Base-by-base conservation (phyloP, 2,797 vertebrate species). In the Tragopan temminckii region DNA sequence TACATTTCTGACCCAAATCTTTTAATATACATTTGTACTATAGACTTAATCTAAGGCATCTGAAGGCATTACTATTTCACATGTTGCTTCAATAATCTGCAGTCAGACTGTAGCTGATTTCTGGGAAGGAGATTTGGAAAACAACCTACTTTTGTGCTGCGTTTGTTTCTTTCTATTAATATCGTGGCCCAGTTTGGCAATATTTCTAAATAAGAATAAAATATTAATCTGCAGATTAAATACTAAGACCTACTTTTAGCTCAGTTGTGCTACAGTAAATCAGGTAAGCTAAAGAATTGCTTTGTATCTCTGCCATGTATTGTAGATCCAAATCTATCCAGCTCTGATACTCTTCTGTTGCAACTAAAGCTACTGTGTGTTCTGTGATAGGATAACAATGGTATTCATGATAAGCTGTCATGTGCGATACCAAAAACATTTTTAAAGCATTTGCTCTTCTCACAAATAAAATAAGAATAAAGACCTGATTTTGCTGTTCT, bases 181-280 rank as follows among this genome's bases (percentile, higher is more conserved):
- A 90, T 71, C 58, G 67, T 91, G 61, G 33, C 53, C 55, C 0
- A 57, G 84, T 94, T 95, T 74, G 48, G 8, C n/a, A 95, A 42
- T 77, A 82, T 87, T 91, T 93, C n/a, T 33, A 88, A 87, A 91
- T 77, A 82, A 36, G 23, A 94, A 85, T 55, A 85, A 90, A 91
- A 85, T 84, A 84, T 81, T 90, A 93, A 93, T 93, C 74, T 68
- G 5, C 11, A 90, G 74, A 94, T 90, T 94, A 90, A 90, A 86
- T 74, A 57, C 46, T 77, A 88, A 86, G n/a, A 88, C 52, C 59
- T 79, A 64, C 61, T 91, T 86, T 85, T 46, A 86, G 12, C 19
- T 79, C 33, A 31, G 57, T 61, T 79, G 24, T 69, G 13, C 63
- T 74, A 52, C 36, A 84, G 40, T 67, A 74, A 84, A 81, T 93